Evolutionary conservation across 2,888 invertebrate genomes (phyloP), one percentile per base, ranked within the genome.

Genomic region (Mythimna albipuncta): DNA sequence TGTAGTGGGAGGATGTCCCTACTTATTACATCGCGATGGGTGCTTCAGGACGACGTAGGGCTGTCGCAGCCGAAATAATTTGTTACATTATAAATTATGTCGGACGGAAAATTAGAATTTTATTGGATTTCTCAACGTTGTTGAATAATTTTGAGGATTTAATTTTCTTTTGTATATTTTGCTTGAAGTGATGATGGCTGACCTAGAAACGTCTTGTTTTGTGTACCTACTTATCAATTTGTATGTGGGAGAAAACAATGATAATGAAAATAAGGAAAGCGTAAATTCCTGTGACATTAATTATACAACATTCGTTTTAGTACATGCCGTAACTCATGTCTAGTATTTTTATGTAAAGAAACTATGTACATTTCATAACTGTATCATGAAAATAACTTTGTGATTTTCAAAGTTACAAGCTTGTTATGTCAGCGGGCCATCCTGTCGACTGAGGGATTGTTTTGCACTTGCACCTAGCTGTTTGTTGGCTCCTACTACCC

Each of bases 1-100:
- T 64, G 68, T 84, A 72, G 79, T 76, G 78, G 74, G 85, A 89
- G 90, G 89, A 90, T 88, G 90, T 89, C 83, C 85, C 86, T 87
- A 87, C 86, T 89, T 90, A 86, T 87, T 85, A 87, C 83, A 75
- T 70, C 79, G 82, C 82, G 81, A 81, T 83, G 87, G 85, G 87
- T 66, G 82, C 75, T 77, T 69, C 76, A 79, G 85, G 87, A 84
- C 71, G 75, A 70, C 67, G 68, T 80, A 85, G 83, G 87, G 89
- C 81, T 86, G 88, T 72, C 82, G 66, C 72, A 64, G 35, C 64
- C 52, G 38, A 73, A 64, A 75, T 69, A 77, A 79, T 86, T 86
- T 84, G 64, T 70, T 41, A 77, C 72, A 75, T 85, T 79, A 85
- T 79, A 64, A 83, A 78, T 83, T 64, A 79, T 63, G 38, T 75